Conservation (phyloP, 2,888 invertebrate genomes). For the Lumbricus terrestris region DNA sequence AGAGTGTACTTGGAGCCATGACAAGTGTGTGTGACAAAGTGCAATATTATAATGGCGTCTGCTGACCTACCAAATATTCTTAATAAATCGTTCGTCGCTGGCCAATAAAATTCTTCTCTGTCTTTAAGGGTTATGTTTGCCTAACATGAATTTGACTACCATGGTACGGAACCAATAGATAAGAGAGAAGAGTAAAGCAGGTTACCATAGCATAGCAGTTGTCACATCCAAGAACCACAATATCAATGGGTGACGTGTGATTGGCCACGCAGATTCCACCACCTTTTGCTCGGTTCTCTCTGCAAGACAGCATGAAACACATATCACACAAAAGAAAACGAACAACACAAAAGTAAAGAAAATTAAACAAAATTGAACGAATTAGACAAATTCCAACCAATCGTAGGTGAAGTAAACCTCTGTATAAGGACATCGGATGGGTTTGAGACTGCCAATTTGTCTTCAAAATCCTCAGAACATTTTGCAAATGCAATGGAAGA, state of each 20-base stretch:
- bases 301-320: conserved; percentile 54
- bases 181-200: not conserved
- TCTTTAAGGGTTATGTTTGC: too few species aligned
- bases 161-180: not conserved
- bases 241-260: conserved; percentile 91
- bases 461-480: not conserved
- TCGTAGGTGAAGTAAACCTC: not conserved
- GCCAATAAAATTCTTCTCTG: too few species aligned
- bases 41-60: too few species aligned
- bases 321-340: not conserved
- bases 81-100: too few species aligned
- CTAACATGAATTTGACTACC: not conserved
- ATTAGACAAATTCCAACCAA: not conserved
- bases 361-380: not conserved
- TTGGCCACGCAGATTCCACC: conserved; percentile 93
- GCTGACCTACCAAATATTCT: too few species aligned
- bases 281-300: conserved; percentile 73
- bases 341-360: not conserved
- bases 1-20: too few species aligned
- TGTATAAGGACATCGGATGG: not conserved
- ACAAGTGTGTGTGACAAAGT: too few species aligned
- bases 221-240: conserved; percentile 80
- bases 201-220: conserved; percentile 85
- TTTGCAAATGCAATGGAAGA: not conserved
- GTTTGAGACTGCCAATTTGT: not conserved